A percentile compares a stretch with the other conserved stretches of the same genome.
phyloP scores from a whole-genome alignment of 2,113 vertebrate genomes.

The Tragelaphus scriptus region DNA sequence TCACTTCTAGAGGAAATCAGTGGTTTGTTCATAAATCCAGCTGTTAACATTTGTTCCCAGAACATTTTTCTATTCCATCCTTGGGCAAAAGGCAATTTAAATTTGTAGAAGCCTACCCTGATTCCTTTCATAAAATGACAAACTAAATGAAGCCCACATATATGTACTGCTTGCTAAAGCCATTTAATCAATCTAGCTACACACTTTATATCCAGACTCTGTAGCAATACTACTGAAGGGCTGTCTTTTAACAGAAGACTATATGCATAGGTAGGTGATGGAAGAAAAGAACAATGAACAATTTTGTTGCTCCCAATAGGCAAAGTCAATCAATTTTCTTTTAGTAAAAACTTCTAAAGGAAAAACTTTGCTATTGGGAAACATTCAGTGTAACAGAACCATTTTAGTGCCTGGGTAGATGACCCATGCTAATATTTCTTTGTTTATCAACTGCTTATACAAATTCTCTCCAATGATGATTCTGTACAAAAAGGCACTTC shows the following conservation, averaged over 20 bases:
- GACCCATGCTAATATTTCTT: background rate
- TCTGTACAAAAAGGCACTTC: background rate
- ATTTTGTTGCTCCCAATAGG: background rate
- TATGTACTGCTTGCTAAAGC: background rate
- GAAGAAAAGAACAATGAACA: background rate
- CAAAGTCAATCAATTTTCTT: background rate
- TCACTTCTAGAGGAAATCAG: slow-evolving; percentile 28
- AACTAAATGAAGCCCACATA: background rate
- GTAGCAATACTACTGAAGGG: background rate
- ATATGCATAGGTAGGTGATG: background rate
- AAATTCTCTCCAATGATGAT: background rate
- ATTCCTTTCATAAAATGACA: background rate
- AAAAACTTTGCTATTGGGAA: background rate
- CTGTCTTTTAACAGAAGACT: slow-evolving; percentile 22
- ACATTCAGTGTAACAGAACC: background rate
- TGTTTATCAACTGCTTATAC: background rate
- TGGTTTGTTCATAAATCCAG: slow-evolving; percentile 32
- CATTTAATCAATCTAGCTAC: background rate
- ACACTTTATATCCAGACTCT: background rate
- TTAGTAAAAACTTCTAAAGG: background rate
- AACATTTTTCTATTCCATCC: slow-evolving; percentile 22
- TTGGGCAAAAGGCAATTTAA: slow-evolving; percentile 19
- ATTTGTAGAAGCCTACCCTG: background rate
- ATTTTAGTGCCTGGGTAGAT: background rate
- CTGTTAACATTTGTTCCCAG: background rate